Evolutionary conservation across 2,888 invertebrate genomes (phyloP).

Genomic region (Geotrupes spiniger): DNA sequence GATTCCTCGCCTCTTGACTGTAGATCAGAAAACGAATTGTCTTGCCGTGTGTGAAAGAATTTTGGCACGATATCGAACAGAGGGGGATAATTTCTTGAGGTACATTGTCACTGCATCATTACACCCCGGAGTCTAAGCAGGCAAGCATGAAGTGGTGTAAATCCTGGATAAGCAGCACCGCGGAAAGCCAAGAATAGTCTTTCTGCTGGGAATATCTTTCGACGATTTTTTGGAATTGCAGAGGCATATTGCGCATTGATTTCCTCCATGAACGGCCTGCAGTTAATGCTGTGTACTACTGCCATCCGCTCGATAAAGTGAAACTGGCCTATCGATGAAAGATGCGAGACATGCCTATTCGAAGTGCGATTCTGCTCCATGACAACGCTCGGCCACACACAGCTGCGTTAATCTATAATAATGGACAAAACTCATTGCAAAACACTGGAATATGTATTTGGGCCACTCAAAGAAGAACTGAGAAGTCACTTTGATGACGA

Average conservation of each 20-base stretch:
- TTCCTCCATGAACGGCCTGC: background rate
- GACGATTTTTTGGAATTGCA: background rate
- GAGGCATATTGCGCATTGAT: background rate
- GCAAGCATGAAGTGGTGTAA: slow-evolving; percentile 4
- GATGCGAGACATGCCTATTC: slow-evolving; percentile 1
- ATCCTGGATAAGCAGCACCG: background rate
- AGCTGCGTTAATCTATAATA: background rate
- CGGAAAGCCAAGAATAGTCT: background rate
- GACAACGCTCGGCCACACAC: background rate
- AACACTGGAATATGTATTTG: background rate
- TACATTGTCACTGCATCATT: background rate
- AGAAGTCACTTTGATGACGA: too few relatives aligned
- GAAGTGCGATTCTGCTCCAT: background rate
- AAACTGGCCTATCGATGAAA: slow-evolving; percentile 8
- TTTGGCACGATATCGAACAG: slow-evolving; percentile 6
- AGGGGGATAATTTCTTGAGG: background rate
- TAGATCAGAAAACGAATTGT: slow-evolving; percentile 6
- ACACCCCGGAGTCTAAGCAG: slow-evolving; percentile 1
- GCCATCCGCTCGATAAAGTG: background rate
- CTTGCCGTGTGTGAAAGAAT: slow-evolving; percentile 3
- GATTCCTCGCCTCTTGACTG: slow-evolving; percentile 7
- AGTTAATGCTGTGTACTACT: background rate
- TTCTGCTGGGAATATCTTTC: background rate
- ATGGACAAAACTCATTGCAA: background rate
- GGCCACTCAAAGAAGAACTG: too few relatives aligned